phyloP scores from a whole-genome alignment of 2,888 invertebrate genomes.

The Acronicta alni region DNA sequence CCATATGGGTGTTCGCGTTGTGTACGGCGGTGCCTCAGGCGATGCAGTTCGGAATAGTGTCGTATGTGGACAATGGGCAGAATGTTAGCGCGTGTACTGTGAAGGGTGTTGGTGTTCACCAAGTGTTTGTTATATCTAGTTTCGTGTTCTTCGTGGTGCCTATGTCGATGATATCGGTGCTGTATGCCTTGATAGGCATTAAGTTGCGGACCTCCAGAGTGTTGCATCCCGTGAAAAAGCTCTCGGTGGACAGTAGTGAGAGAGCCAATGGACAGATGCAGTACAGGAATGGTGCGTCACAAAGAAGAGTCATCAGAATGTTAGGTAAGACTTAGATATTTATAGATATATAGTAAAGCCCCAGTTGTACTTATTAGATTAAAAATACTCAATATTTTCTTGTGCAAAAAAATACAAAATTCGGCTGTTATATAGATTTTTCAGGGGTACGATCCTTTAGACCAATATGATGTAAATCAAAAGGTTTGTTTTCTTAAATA shows the following conservation, averaged over 20 bases:
- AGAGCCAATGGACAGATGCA: constrained; percentile 75
- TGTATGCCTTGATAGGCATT: constrained; percentile 94
- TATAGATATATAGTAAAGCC: background rate
- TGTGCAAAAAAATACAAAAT: too few relatives aligned
- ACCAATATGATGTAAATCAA: too few relatives aligned
- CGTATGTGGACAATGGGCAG: constrained; percentile 79
- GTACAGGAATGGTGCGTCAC: constrained; percentile 88
- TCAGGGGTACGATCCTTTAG: too few relatives aligned
- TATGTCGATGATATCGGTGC: constrained; percentile 95
- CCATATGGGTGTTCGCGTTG: constrained; percentile 94
- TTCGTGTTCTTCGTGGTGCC: constrained; percentile 95
- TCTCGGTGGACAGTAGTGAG: constrained; percentile 83
- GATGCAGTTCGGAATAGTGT: constrained; percentile 93
- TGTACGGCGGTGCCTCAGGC: constrained; percentile 94
- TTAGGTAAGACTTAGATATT: constrained; percentile 90
- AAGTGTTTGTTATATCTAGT: constrained; percentile 94
- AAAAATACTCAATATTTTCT: too few relatives aligned
- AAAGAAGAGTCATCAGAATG: constrained; percentile 93
- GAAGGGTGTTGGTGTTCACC: constrained; percentile 89
- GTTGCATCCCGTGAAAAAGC: constrained; percentile 89
- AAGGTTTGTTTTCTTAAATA: too few relatives aligned
- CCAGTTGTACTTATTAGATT: too few relatives aligned
- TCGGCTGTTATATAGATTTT: too few relatives aligned
- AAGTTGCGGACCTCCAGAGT: constrained; percentile 91
- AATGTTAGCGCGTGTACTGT: constrained; percentile 89